Base-by-base conservation (phyloP, 2,888 invertebrate species). In the Noctua janthina region DNA sequence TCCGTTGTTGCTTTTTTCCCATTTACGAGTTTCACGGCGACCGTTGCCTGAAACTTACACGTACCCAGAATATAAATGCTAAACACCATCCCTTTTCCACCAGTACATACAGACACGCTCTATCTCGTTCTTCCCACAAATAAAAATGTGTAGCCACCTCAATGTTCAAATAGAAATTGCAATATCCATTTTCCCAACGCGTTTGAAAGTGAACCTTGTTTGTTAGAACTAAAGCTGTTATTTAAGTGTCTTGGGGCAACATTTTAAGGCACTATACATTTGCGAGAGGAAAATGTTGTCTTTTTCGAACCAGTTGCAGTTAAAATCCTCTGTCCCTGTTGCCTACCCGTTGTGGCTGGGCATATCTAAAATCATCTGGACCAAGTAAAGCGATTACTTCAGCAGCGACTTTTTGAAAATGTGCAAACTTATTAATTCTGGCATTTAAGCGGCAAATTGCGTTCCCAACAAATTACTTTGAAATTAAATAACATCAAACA, bases 21-120 rank as follows among this genome's bases (percentile, higher is more conserved):
- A 96, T 97, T 97, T 96, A 96, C 96, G 96, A 96, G 96, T 96
- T 97, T 96, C 96, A 97, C 96, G 96, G 96, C 96, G 96, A 96
- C 96, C 96, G 96, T 96, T 96, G 96, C 96, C 96, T 97, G 96
- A 97, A 97, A 97, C 96, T 96, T 97, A 97, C 96, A 96, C 96
- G 96, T 96, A 96, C 94, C 96, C 95, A 94, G 96, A 96, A 97
- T 96, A 97, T 96, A 97, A 96, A 97, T 96, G 96, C 95, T 94
- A 93, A 90, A 92, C 94, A 92, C 90, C 83, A 85, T 96, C 96
- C 89, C 92, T 92, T 90, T 96, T 91, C 78, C 87, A 82, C 94
- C 64, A 86, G 81, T 79, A 79, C 81, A 86, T 89, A 87, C 89
- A 89, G 86, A 89, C 90, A 88, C 89, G 85, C 83, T 90, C 92